phyloP scores from a whole-genome alignment of 2,888 invertebrate species.

The Capitulum mitella region DNA sequence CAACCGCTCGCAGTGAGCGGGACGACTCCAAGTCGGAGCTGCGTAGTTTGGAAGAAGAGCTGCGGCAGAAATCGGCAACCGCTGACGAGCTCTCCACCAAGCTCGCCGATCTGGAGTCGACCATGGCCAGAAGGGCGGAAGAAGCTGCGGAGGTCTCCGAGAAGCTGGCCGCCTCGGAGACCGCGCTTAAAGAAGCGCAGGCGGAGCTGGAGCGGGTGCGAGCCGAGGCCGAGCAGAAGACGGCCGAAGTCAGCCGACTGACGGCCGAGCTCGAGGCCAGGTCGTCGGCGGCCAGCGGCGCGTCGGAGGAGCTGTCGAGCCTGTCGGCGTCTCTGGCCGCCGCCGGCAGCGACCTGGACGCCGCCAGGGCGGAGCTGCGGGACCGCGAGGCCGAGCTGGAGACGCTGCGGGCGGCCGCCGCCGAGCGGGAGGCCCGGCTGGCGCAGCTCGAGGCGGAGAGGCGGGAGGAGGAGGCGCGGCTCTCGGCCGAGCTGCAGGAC shows the following conservation, averaged over 20 bases:
- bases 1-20: not conserved
- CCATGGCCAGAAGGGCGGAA: not conserved
- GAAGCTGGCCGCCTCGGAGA: not conserved
- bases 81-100: not conserved
- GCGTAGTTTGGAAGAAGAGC: not conserved
- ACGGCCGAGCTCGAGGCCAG: not conserved
- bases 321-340: not conserved
- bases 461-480: not conserved
- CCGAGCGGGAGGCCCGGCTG: not conserved
- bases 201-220: not conserved
- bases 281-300: not conserved
- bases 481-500: not conserved
- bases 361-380: not conserved
- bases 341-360: not conserved
- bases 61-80: not conserved
- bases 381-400: not conserved
- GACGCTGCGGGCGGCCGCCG: not conserved
- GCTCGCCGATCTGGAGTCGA: not conserved
- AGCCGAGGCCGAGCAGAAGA: not conserved
- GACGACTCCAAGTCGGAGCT: not conserved
- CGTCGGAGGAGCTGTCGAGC: not conserved
- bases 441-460: not conserved
- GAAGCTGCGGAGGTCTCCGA: not conserved
- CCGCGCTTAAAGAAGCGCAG: not conserved
- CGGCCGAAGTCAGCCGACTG: not conserved